phyloP scores from a whole-genome alignment of 2,888 invertebrate genomes.

The Patella pellucida region DNA sequence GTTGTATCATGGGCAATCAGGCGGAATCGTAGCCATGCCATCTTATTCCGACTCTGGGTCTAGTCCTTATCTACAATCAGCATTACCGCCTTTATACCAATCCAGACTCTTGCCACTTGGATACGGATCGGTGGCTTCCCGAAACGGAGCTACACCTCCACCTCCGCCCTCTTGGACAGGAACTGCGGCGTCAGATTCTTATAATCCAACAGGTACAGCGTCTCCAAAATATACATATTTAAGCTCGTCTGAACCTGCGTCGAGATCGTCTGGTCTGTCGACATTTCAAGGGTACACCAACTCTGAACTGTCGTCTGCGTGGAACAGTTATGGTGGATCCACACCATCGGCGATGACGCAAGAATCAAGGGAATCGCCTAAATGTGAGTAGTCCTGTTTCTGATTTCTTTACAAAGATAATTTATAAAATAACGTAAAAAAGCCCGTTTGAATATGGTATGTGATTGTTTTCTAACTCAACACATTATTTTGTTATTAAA shows the following conservation, averaged over 20 bases:
- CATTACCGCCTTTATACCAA: conserved; percentile 29
- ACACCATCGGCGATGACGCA: neutral
- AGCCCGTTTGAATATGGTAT: too few relatives aligned
- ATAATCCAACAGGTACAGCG: conserved; percentile 20
- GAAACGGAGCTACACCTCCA: conserved; percentile 1
- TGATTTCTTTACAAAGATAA: neutral
- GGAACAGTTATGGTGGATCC: conserved; percentile 20
- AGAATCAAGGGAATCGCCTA: neutral
- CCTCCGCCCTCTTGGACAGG: conserved; percentile 14
- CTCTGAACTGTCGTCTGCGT: conserved; percentile 29
- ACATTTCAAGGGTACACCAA: conserved; percentile 34
- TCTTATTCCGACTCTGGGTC: conserved; percentile 29
- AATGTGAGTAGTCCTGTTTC: neutral
- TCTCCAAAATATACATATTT: conserved; percentile 18
- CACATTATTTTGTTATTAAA: too few relatives aligned
- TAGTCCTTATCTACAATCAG: conserved; percentile 25
- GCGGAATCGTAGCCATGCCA: conserved; percentile 32
- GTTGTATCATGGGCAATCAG: conserved; percentile 12
- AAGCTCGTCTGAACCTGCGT: conserved; percentile 14
- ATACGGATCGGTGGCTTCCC: conserved; percentile 22
- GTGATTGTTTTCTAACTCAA: too few relatives aligned
- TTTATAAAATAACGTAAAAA: too few relatives aligned
- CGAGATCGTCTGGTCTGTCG: conserved; percentile 26
- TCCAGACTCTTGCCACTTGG: conserved; percentile 15
- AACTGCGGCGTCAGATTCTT: conserved; percentile 12